Conservation (phyloP, 2,113 vertebrate species). For the Tursiops truncatus region DNA sequence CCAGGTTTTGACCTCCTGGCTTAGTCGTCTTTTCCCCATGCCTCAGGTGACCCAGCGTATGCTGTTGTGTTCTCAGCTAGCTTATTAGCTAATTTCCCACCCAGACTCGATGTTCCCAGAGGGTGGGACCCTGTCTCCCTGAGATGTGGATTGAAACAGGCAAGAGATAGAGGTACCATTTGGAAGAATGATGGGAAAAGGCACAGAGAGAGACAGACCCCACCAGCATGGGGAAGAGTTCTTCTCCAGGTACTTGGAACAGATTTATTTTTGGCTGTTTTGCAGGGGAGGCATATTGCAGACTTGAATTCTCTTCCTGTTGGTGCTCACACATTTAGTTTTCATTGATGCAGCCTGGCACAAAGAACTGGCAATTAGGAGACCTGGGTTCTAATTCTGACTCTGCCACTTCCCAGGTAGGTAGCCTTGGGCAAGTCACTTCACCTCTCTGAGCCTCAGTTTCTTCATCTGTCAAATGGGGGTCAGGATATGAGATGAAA, state of each 20-base stretch:
- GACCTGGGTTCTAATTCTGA: not conserved
- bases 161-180: not conserved
- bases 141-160: not conserved
- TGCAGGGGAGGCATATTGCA: not conserved
- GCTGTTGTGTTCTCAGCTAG: not conserved
- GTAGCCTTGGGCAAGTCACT: not conserved
- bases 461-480: not conserved
- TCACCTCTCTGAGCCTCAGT: not conserved
- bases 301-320: slow-evolving; percentile 34
- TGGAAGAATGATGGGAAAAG: not conserved
- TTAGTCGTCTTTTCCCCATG: not conserved
- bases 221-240: not conserved
- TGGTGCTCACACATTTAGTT: not conserved
- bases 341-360: not conserved
- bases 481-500: not conserved
- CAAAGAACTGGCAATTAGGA: not conserved
- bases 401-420: not conserved
- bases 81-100: not conserved
- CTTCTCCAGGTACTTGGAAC: not conserved
- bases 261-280: slow-evolving; percentile 20
- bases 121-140: not conserved
- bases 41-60: not conserved
- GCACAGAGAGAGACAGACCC: not conserved
- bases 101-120: not conserved
- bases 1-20: not conserved